phyloP scores from a whole-genome alignment of 2,888 invertebrate species.

The Teleiodes luculella region DNA sequence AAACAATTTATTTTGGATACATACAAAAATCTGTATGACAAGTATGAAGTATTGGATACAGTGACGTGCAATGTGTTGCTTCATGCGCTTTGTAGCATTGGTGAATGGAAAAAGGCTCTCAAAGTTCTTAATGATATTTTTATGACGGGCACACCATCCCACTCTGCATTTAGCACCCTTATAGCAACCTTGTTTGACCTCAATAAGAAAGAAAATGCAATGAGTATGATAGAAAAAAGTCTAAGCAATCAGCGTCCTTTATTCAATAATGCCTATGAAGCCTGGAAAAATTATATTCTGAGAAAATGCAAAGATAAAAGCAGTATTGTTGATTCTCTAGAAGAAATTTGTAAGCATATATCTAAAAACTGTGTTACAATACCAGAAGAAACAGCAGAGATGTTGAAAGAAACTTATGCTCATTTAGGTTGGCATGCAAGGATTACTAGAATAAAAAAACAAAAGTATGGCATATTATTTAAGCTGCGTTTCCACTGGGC shows the following conservation, averaged over 20 bases:
- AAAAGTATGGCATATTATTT: slow-evolving; percentile 39
- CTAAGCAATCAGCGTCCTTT: slow-evolving; percentile 59
- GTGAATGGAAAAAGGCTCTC: slow-evolving; percentile 81
- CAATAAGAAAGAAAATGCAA: slow-evolving; percentile 77
- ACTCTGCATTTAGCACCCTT: slow-evolving; percentile 71
- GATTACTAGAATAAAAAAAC: slow-evolving; percentile 46
- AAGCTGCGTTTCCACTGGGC: no score
- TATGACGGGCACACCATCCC: slow-evolving; percentile 62
- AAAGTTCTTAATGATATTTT: slow-evolving; percentile 80
- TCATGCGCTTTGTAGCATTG: slow-evolving; percentile 80
- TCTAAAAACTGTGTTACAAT: slow-evolving; percentile 60
- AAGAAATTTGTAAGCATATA: slow-evolving; percentile 79
- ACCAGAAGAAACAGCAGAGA: slow-evolving; percentile 42
- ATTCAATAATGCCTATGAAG: slow-evolving; percentile 64
- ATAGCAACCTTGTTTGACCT: slow-evolving; percentile 79
- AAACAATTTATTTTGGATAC: slow-evolving; percentile 75
- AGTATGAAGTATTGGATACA: slow-evolving; percentile 79
- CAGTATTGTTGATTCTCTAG: slow-evolving; percentile 59
- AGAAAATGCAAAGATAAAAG: slow-evolving; percentile 54
- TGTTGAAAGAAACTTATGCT: slow-evolving; percentile 45
- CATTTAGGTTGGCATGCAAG: slow-evolving; percentile 51
- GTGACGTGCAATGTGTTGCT: slow-evolving; percentile 80
- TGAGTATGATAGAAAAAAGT: slow-evolving; percentile 79
- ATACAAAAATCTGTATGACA: slow-evolving; percentile 64
- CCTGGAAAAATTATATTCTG: slow-evolving; percentile 73